Evolutionary conservation across 2,888 invertebrate species (phyloP).

Genomic region (Eupithecia centaureata): DNA sequence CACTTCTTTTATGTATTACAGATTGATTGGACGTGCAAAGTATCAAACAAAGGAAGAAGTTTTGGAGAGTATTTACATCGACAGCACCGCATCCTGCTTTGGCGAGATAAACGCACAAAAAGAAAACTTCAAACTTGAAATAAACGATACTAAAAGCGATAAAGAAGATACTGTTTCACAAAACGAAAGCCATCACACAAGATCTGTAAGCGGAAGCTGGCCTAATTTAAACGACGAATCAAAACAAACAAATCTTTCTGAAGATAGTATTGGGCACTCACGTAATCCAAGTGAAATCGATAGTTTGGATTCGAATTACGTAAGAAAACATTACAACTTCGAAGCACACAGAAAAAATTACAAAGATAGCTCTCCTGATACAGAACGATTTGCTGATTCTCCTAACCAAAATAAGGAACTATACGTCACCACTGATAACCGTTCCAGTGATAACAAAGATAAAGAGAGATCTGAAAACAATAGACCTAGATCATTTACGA

Average conservation of each 20-base stretch:
- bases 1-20: constrained; percentile 54
- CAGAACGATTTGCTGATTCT: constrained; percentile 68
- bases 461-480: constrained; percentile 70
- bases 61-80: constrained; percentile 79
- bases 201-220: constrained; percentile 78
- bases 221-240: constrained; percentile 76
- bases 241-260: constrained; percentile 74
- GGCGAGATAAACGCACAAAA: constrained; percentile 77
- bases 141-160: constrained; percentile 62
- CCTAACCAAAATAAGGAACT: constrained; percentile 70
- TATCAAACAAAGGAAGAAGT: constrained; percentile 82
- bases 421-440: constrained; percentile 72
- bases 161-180: constrained; percentile 69
- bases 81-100: constrained; percentile 80
- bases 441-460: constrained; percentile 70
- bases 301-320: constrained; percentile 84
- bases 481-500: constrained; percentile 77
- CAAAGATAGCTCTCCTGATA: constrained; percentile 79
- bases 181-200: constrained; percentile 69
- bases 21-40: constrained; percentile 79
- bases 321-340: constrained; percentile 82
- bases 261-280: constrained; percentile 79
- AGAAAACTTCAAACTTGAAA: constrained; percentile 63
- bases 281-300: constrained; percentile 83
- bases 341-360: constrained; percentile 75